Evolutionary conservation across 2,113 vertebrate genomes (phyloP).

Genomic region (Sinocyclocheilus rhinocerous): DNA sequence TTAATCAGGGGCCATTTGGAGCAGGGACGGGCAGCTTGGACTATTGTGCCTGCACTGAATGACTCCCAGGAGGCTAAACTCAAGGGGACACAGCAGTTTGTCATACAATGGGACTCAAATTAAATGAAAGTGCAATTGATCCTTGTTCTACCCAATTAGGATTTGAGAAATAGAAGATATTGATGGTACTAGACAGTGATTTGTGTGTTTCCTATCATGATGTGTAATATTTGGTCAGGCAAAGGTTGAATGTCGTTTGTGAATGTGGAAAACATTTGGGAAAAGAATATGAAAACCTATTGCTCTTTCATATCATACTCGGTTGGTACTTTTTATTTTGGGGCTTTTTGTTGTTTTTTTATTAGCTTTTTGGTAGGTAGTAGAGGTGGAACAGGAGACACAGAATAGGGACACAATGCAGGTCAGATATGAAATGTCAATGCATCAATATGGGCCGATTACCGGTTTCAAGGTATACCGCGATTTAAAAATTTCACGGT

Average conservation of each 20-base stretch:
- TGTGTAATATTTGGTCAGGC: not conserved
- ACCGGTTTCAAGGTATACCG: no score
- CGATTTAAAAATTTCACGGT: no score
- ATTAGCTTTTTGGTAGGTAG: not conserved
- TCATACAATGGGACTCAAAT: conserved; percentile 18
- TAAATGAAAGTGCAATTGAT: conserved; percentile 2
- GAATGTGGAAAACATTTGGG: no score
- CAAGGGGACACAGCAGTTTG: conserved; percentile 25
- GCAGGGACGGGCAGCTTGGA: conserved; percentile 26
- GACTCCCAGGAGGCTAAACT: conserved; percentile 33
- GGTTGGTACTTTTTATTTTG: not conserved
- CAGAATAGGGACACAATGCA: no score
- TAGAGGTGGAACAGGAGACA: not conserved
- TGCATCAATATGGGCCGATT: not conserved
- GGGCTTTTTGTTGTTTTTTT: not conserved
- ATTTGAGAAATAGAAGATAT: conserved; percentile 9
- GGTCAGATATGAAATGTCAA: not conserved
- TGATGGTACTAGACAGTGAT: not conserved
- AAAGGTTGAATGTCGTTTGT: not conserved
- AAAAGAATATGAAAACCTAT: not conserved
- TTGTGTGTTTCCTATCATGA: not conserved
- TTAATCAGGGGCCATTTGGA: conserved; percentile 37
- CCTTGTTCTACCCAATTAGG: conserved; percentile 4
- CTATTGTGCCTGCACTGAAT: conserved; percentile 9
- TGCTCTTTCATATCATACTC: not conserved